These are phyloP conservation scores for Amazonetta brasiliensis DNA, from an alignment of 2,797 vertebrate species.

Conservation along the genomic window DNA sequence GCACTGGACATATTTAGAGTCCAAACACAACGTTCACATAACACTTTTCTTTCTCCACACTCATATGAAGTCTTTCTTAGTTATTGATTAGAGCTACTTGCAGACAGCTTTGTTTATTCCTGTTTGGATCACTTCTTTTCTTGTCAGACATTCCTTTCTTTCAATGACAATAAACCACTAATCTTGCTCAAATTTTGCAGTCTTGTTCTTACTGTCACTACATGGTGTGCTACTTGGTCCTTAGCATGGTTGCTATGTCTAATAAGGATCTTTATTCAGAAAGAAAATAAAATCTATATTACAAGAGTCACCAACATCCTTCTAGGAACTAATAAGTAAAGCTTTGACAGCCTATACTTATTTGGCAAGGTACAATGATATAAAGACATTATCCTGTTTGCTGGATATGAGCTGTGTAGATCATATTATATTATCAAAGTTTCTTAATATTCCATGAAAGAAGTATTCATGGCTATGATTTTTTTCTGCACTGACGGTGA, in stretches of 20 bases:
- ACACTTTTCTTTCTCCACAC: neutral
- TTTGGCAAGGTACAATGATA: neutral
- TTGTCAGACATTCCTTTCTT: neutral
- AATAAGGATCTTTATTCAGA: neutral
- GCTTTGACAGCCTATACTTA: rapidly evolving
- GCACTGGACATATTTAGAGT: neutral
- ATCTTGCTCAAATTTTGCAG: neutral
- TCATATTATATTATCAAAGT: neutral
- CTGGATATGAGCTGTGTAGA: neutral
- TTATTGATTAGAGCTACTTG: neutral
- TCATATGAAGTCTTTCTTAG: neutral
- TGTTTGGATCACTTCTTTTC: neutral
- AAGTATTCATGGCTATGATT: neutral
- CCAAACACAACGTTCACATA: neutral
- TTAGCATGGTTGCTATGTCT: neutral
- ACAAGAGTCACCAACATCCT: neutral
- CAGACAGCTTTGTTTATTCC: neutral
- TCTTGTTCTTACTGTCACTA: neutral
- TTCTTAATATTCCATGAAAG: neutral
- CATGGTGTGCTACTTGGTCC: rapidly evolving
- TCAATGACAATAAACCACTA: neutral
- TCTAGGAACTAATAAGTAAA: neutral
- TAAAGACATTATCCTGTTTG: neutral
- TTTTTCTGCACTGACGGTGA: neutral
- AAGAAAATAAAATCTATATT: neutral